Percentiles rank a stretch among this genome's conserved stretches.
phyloP scores from a whole-genome alignment of 2,113 vertebrate species.

The Muntiacus reevesi region DNA sequence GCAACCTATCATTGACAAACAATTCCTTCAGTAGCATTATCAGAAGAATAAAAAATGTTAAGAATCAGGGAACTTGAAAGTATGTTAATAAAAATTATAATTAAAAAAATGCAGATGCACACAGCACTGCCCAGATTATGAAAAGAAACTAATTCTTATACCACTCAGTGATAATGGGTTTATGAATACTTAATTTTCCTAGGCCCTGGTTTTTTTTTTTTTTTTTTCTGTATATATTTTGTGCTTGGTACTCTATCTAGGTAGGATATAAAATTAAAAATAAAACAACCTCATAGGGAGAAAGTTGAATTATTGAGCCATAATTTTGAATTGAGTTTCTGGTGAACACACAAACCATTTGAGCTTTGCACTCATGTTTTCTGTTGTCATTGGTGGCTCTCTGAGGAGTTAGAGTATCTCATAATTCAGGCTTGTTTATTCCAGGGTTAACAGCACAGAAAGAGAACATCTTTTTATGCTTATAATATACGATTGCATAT shows the following conservation, averaged over 20 bases:
- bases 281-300: neutral
- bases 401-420: slow-evolving; percentile 16
- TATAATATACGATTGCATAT: slow-evolving; percentile 31
- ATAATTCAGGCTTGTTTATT: slow-evolving; percentile 43
- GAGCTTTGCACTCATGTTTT: neutral
- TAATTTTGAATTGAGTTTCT: neutral
- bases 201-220: neutral
- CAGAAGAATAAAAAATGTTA: neutral
- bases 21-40: neutral
- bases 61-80: neutral
- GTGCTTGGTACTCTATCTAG: neutral
- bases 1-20: too few relatives aligned
- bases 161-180: neutral
- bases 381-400: neutral
- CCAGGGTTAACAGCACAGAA: slow-evolving; percentile 12
- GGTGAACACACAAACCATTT: neutral
- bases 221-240: neutral
- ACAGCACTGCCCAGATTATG: neutral
- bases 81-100: neutral
- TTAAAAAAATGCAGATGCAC: neutral
- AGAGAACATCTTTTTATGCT: slow-evolving; percentile 11
- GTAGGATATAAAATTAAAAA: slow-evolving; percentile 5
- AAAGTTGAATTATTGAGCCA: neutral
- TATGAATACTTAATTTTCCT: neutral
- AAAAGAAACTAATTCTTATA: neutral